Percentiles rank a stretch among this genome's conserved stretches.
Evolutionary conservation across 2,888 invertebrate species (phyloP).

Genomic region (Balanococcus diminutus): DNA sequence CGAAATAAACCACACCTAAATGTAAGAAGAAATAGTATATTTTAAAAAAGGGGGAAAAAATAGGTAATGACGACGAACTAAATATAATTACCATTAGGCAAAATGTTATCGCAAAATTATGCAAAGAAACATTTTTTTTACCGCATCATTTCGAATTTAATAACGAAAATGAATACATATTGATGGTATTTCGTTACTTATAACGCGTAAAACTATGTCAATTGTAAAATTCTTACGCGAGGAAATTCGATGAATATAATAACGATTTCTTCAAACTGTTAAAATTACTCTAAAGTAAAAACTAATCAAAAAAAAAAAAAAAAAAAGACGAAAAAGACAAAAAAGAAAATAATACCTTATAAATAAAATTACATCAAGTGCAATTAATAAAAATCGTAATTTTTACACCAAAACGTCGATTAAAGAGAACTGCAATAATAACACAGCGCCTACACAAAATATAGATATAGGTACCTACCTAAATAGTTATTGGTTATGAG

Average conservation of each 20-base stretch:
- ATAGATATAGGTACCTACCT: too few relatives aligned
- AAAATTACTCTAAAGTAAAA: neutral
- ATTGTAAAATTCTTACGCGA: neutral
- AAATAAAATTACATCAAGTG: neutral
- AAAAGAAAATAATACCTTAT: too few relatives aligned
- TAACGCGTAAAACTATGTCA: neutral
- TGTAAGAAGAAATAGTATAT: conserved; percentile 9
- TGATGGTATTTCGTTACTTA: conserved; percentile 15
- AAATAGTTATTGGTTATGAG: too few relatives aligned
- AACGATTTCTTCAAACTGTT: neutral
- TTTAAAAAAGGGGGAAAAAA: neutral
- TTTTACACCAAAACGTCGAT: neutral
- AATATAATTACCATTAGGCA: neutral
- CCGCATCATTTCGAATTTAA: neutral
- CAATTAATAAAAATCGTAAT: conserved; percentile 20
- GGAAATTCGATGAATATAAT: neutral
- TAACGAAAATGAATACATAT: conserved; percentile 16
- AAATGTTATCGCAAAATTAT: neutral
- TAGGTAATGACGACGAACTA: conserved; percentile 20
- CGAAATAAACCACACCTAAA: neutral
- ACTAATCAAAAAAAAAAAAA: neutral
- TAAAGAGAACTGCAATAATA: neutral
- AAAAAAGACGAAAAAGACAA: too few relatives aligned
- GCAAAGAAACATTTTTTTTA: neutral
- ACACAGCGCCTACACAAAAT: conserved; percentile 3